Percentiles rank a stretch among this genome's conserved stretches.
These are phyloP conservation scores for Spisula solida DNA, from an alignment of 2,888 invertebrate species.

Conservation along the genomic window DNA sequence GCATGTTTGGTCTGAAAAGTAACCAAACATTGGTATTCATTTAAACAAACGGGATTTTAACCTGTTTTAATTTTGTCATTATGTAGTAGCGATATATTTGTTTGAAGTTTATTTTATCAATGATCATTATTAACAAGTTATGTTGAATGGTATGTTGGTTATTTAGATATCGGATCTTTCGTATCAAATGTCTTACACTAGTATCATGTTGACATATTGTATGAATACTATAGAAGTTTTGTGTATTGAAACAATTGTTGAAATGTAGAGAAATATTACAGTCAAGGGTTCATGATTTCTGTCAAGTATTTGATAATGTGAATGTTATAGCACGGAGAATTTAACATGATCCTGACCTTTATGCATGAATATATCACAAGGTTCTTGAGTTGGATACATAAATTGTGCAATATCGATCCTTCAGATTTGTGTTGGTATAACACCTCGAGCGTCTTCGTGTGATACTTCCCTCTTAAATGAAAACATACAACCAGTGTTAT, in stretches of 20 bases:
- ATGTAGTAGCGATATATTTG: not conserved
- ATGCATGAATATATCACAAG: too few species aligned
- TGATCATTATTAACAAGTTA: conserved; percentile 13
- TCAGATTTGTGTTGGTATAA: too few species aligned
- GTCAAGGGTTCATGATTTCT: not conserved
- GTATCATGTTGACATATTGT: conserved; percentile 10
- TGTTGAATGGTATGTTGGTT: not conserved
- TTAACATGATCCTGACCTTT: too few species aligned
- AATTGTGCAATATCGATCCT: too few species aligned
- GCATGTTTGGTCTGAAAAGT: not conserved
- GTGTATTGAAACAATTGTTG: not conserved
- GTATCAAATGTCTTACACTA: not conserved
- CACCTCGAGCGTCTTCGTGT: too few species aligned
- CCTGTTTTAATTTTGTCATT: conserved; percentile 22
- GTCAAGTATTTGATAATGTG: not conserved
- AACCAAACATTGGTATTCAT: not conserved
- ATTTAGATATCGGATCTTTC: conserved; percentile 8
- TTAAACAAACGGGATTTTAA: not conserved
- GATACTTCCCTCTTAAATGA: too few species aligned
- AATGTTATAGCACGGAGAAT: too few species aligned
- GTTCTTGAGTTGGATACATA: too few species aligned
- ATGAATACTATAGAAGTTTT: not conserved
- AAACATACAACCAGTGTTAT: too few species aligned
- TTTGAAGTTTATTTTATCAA: conserved; percentile 15
- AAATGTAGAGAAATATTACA: not conserved